Percentiles rank a stretch among this genome's conserved stretches.
Conservation (phyloP, 2,888 invertebrate species). For the Caenorhabditis sp. region DNA sequence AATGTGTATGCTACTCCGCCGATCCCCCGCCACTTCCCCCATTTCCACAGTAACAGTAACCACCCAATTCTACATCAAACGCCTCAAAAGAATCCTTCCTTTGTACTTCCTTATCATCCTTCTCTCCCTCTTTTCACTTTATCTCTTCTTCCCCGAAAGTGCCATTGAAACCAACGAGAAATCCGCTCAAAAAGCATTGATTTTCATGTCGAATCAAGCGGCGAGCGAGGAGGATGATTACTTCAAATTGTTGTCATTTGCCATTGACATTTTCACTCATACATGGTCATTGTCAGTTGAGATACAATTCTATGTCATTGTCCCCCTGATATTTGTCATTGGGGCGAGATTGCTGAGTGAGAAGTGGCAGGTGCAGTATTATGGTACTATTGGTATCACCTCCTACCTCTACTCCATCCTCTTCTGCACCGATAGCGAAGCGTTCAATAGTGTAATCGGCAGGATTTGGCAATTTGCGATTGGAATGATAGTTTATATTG, state of each 20-base stretch:
- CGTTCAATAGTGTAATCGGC: constrained; percentile 31
- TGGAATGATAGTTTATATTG: constrained; percentile 10
- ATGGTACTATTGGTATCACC: not conserved
- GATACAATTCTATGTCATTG: constrained; percentile 34
- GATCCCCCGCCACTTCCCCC: constrained; percentile 10
- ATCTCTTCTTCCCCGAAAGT: constrained; percentile 26
- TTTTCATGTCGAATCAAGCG: constrained; percentile 46
- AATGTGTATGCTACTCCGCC: constrained; percentile 48
- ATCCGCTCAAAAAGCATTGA: constrained; percentile 38
- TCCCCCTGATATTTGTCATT: constrained; percentile 16
- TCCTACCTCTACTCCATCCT: constrained; percentile 9
- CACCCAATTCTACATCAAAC: constrained; percentile 32
- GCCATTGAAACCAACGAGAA: constrained; percentile 26
- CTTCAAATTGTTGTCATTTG: not conserved
- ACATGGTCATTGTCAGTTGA: constrained; percentile 37
- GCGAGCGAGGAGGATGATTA: constrained; percentile 48
- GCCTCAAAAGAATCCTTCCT: constrained; percentile 53
- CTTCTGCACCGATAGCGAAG: constrained; percentile 7
- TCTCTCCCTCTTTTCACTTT: constrained; percentile 14
- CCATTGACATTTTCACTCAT: constrained; percentile 25
- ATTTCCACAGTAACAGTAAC: constrained; percentile 8
- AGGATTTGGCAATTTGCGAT: constrained; percentile 46
- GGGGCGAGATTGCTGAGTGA: not conserved
- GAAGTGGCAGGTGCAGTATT: too few species aligned
- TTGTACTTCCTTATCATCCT: constrained; percentile 39